Evolutionary conservation across 2,797 vertebrate genomes (phyloP).

Genomic region (Tokudaia muenninki): DNA sequence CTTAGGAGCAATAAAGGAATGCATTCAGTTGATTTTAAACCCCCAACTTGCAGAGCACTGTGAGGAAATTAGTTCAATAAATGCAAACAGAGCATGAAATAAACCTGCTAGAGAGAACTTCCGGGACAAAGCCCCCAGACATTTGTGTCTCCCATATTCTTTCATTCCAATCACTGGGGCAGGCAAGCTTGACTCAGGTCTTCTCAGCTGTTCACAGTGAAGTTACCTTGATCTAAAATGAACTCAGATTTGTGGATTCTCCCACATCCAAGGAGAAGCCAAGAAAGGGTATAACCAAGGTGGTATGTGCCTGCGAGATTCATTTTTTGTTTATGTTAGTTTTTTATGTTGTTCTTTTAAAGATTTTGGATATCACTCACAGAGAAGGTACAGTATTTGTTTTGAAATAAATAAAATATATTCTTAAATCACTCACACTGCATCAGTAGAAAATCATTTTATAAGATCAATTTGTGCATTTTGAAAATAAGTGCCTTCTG

Average conservation of each 20-base stretch:
- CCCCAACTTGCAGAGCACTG: neutral
- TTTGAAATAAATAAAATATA: constrained; percentile 34
- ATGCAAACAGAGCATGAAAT: constrained; percentile 60
- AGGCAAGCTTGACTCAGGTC: neutral
- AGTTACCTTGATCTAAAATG: neutral
- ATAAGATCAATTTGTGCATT: neutral
- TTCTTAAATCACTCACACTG: neutral
- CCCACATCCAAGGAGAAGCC: neutral
- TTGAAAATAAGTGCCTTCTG: constrained; percentile 14
- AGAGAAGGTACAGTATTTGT: neutral
- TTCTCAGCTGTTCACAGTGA: neutral
- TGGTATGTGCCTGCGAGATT: neutral
- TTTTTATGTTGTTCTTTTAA: neutral
- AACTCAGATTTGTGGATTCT: neutral
- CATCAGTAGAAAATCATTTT: neutral
- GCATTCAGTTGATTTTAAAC: constrained; percentile 47
- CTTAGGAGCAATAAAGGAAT: neutral
- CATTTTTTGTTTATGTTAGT: neutral
- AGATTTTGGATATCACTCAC: neutral
- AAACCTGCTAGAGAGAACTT: constrained; percentile 5
- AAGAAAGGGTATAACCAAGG: neutral
- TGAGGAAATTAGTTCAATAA: constrained; percentile 58
- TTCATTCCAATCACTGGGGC: neutral
- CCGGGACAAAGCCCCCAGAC: neutral
- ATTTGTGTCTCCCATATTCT: neutral